Percentiles rank a stretch among this genome's conserved stretches.
Evolutionary conservation across 2,113 vertebrate species (phyloP).

Genomic region (Grammomys dolichurus): DNA sequence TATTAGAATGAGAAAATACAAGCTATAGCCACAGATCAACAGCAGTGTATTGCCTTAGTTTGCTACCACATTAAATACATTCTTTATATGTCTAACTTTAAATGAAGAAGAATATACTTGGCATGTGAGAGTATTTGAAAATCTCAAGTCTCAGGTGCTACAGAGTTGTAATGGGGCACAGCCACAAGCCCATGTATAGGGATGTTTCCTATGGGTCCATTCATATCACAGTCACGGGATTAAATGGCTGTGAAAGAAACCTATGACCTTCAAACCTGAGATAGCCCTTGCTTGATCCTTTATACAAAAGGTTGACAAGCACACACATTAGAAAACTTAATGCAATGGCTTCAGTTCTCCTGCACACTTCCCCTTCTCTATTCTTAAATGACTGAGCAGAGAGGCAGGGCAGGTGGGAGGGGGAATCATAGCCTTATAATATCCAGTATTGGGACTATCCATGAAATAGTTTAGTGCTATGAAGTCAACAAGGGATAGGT

Average conservation of each 20-base stretch:
- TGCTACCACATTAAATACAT: background rate
- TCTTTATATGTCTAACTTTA: background rate
- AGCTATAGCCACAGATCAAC: background rate
- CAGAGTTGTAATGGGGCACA: background rate
- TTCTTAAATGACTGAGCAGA: background rate
- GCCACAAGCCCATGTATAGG: too few species aligned
- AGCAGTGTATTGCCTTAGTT: background rate
- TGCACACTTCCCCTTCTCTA: background rate
- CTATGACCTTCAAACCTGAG: background rate
- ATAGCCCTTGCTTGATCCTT: conserved; percentile 7
- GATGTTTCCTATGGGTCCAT: background rate
- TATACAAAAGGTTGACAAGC: background rate
- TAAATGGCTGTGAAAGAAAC: background rate
- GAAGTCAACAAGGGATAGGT: background rate
- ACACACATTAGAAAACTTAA: conserved; percentile 18
- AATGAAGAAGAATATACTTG: conserved; percentile 10
- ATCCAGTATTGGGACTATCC: background rate
- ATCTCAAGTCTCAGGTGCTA: background rate
- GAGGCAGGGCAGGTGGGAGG: background rate
- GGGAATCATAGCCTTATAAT: background rate
- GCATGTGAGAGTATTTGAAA: background rate
- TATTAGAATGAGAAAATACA: background rate
- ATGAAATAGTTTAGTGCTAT: background rate
- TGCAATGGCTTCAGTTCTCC: conserved; percentile 16
- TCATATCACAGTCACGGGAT: background rate